phyloP scores from a whole-genome alignment of 2,888 invertebrate genomes.

The Ypsolopha sequella region DNA sequence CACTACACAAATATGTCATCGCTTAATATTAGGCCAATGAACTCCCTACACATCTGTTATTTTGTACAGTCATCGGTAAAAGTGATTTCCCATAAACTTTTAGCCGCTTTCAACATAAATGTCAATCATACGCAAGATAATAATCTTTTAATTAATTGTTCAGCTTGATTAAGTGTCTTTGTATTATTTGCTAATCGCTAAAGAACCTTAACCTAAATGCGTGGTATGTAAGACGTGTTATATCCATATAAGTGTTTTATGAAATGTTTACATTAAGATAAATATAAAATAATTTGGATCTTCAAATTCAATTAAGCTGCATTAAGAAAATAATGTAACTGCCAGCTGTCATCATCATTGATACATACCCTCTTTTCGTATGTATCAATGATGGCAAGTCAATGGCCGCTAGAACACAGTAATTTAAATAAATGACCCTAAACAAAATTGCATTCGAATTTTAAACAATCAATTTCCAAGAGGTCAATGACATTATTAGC shows the following conservation, averaged over 20 bases:
- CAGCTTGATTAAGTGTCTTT: not conserved
- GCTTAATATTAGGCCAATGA: constrained; percentile 43
- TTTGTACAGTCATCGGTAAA: constrained; percentile 35
- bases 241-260: too few relatives aligned
- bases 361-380: too few relatives aligned
- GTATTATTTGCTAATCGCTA: not conserved
- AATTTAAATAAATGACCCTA: too few relatives aligned
- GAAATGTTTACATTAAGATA: too few relatives aligned
- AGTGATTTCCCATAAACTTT: constrained; percentile 13
- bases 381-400: too few relatives aligned
- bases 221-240: too few relatives aligned
- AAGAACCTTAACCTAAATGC: not conserved
- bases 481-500: constrained; percentile 42
- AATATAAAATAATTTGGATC: too few relatives aligned
- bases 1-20: constrained; percentile 41
- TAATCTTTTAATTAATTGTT: constrained; percentile 2
- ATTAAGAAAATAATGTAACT: too few relatives aligned
- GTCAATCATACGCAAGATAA: constrained; percentile 1
- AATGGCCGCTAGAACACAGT: too few relatives aligned
- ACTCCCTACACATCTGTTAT: constrained; percentile 16
- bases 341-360: too few relatives aligned
- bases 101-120: not conserved
- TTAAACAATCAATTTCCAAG: constrained; percentile 1
- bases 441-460: too few relatives aligned
- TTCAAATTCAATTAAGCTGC: too few relatives aligned